Conservation (phyloP, 1,140 invertebrate genomes). For the Cyphomyrmex costatus region DNA sequence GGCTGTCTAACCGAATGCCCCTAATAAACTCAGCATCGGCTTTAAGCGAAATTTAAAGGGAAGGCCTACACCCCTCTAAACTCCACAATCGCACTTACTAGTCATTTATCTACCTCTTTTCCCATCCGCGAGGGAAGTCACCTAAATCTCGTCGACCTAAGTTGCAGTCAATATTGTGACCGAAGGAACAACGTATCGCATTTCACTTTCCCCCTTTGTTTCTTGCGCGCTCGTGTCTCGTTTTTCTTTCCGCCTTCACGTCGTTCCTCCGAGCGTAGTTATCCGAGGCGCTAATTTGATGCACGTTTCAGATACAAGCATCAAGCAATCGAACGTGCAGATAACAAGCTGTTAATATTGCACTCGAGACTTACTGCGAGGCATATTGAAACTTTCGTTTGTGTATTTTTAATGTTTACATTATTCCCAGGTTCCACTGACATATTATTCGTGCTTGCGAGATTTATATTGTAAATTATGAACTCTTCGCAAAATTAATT, state of each 20-base stretch:
- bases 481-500: constrained; percentile 15
- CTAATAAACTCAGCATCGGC: constrained; percentile 83
- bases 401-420: neutral
- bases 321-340: constrained; percentile 69
- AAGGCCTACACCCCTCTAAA: constrained; percentile 46
- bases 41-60: constrained; percentile 80
- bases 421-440: constrained; percentile 1
- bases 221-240: constrained; percentile 56
- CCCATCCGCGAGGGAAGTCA: constrained; percentile 75
- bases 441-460: neutral
- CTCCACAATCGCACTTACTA: constrained; percentile 72
- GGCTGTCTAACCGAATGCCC: constrained; percentile 14
- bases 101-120: constrained; percentile 77
- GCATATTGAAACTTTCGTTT: constrained; percentile 66
- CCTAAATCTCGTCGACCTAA: constrained; percentile 83
- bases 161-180: constrained; percentile 86
- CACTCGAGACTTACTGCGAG: constrained; percentile 45
- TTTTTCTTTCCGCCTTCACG: constrained; percentile 56
- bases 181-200: constrained; percentile 83
- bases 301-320: constrained; percentile 73
- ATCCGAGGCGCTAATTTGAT: constrained; percentile 74
- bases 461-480: neutral
- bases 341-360: constrained; percentile 72
- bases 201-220: constrained; percentile 76
- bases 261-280: constrained; percentile 62